Percentiles rank a stretch among this genome's conserved stretches.
Conservation (phyloP, 2,888 invertebrate species). For the Ctena decussata region DNA sequence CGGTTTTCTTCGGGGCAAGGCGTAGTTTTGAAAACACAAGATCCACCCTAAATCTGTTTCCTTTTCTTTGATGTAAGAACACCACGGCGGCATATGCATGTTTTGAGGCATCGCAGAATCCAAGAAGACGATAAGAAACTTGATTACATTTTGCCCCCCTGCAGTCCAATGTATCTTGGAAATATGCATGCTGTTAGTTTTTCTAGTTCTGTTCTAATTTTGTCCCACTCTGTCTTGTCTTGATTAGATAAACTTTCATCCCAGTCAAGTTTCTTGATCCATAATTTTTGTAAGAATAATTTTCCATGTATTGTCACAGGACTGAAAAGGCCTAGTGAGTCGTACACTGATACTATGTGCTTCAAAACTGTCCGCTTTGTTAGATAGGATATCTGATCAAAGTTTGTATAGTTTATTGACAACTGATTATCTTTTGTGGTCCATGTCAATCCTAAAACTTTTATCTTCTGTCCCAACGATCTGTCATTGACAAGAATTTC, state of each 20-base stretch:
- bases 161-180: conserved; percentile 6
- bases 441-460: conserved; percentile 20
- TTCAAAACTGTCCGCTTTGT: neutral
- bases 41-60: neutral
- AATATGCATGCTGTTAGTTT: neutral
- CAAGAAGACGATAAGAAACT: neutral
- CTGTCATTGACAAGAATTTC: neutral
- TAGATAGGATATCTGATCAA: neutral
- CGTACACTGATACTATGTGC: conserved; percentile 1
- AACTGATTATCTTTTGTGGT: neutral
- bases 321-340: conserved; percentile 14
- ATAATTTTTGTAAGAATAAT: conserved; percentile 8
- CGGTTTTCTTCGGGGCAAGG: conserved; percentile 33
- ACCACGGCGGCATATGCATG: conserved; percentile 16
- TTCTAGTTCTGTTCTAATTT: neutral
- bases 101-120: conserved; percentile 25
- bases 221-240: neutral
- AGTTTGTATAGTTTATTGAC: neutral
- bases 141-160: neutral
- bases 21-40: conserved; percentile 43
- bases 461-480: neutral
- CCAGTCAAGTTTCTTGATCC: conserved; percentile 1
- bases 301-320: conserved; percentile 7
- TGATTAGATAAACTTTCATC: neutral
- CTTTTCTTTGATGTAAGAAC: conserved; percentile 24